Conservation (phyloP, 2,888 invertebrate species). For the Limenitis camilla region DNA sequence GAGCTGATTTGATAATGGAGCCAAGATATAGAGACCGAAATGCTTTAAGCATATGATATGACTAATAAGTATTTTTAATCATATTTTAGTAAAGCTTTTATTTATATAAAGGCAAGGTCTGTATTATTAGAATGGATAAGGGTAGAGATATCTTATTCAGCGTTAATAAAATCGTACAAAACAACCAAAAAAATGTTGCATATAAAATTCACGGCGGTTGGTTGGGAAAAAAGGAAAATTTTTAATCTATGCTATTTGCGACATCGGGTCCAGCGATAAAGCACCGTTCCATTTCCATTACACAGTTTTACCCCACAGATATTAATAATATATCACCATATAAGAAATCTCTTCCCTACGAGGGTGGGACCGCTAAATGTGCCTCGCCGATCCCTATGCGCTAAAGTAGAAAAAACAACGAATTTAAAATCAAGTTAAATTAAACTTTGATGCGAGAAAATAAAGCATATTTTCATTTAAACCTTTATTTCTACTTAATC, state of each 20-base stretch:
- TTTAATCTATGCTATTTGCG: slow-evolving; percentile 33
- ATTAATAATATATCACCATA: slow-evolving; percentile 69
- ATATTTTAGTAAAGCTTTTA: too few relatives aligned
- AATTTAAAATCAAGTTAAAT: slow-evolving; percentile 28
- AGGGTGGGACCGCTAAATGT: slow-evolving; percentile 60
- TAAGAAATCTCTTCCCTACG: slow-evolving; percentile 66
- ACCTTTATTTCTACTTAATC: slow-evolving; percentile 47
- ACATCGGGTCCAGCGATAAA: slow-evolving; percentile 42
- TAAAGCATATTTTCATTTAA: slow-evolving; percentile 35
- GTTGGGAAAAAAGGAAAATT: neutral
- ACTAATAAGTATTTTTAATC: too few relatives aligned
- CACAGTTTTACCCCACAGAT: slow-evolving; percentile 54
- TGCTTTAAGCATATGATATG: too few relatives aligned
- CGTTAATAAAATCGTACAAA: too few relatives aligned
- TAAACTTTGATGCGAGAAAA: slow-evolving; percentile 20
- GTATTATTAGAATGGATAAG: too few relatives aligned
- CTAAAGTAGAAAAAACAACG: slow-evolving; percentile 44
- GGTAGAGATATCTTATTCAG: too few relatives aligned
- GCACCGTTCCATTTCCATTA: slow-evolving; percentile 46
- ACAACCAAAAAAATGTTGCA: slow-evolving; percentile 8
- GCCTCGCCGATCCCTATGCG: slow-evolving; percentile 53
- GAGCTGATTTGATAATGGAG: too few relatives aligned
- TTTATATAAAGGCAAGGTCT: too few relatives aligned
- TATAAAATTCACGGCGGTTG: neutral
- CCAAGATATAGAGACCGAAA: too few relatives aligned